Evolutionary conservation across 2,113 vertebrate species (phyloP).

Genomic region (Prietella phreatophila): DNA sequence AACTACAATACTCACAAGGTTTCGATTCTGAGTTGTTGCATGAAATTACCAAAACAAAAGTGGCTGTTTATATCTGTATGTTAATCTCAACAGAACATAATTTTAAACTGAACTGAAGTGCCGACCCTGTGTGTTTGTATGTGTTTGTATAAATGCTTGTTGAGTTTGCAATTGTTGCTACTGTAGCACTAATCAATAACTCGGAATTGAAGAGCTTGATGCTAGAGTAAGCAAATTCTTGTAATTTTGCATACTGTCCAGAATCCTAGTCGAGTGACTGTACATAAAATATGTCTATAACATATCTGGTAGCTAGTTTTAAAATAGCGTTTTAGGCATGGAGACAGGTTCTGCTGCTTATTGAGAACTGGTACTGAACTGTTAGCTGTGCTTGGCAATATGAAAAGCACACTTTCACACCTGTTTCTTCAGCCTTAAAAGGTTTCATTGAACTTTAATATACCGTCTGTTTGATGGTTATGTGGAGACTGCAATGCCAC

Average conservation of each 20-base stretch:
- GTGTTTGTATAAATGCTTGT: slow-evolving; percentile 8
- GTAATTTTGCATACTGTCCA: background rate
- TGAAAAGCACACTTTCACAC: background rate
- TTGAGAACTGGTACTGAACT: slow-evolving; percentile 2
- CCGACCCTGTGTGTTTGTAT: background rate
- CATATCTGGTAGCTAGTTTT: background rate
- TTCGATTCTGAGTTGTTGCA: background rate
- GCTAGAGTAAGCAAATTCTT: background rate
- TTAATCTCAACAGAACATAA: background rate
- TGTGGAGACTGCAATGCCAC: background rate
- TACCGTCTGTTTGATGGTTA: background rate
- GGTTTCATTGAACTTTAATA: background rate
- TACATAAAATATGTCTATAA: background rate
- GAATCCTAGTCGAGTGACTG: background rate
- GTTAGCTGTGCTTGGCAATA: background rate
- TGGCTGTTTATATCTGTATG: background rate
- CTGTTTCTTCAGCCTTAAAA: background rate
- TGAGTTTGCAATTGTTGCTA: background rate
- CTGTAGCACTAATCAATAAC: background rate
- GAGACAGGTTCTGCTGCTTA: slow-evolving; percentile 6
- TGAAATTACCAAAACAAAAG: background rate
- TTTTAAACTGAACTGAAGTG: background rate
- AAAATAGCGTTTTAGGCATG: background rate
- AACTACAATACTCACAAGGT: background rate
- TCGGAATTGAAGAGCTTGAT: background rate